These are phyloP conservation scores for Gnathochromis pfefferi DNA, from an alignment of 2,113 vertebrate species.

Conservation along the genomic window DNA sequence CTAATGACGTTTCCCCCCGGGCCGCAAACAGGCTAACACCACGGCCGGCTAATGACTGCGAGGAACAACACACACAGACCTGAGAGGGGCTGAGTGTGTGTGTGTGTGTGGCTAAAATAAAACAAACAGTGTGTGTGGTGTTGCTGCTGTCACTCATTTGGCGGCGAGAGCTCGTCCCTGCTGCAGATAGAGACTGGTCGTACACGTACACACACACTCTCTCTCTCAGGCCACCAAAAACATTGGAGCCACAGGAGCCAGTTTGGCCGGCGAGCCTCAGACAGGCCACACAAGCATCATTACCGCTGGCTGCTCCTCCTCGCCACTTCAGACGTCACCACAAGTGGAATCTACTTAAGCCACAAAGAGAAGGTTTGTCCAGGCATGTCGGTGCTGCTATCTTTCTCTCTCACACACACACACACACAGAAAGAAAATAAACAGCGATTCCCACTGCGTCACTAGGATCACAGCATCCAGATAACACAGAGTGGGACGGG, in stretches of 20 bases:
- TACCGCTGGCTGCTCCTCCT: constrained; percentile 30
- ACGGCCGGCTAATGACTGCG: constrained; percentile 63
- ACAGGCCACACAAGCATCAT: constrained; percentile 29
- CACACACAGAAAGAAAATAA: background rate
- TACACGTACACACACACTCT: background rate
- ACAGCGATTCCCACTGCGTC: background rate
- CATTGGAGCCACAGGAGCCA: constrained; percentile 5
- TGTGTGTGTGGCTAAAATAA: background rate
- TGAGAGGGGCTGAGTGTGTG: background rate
- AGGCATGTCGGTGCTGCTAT: constrained; percentile 4
- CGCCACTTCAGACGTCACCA: constrained; percentile 38
- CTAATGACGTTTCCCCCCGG: constrained; percentile 72
- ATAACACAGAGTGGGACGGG: constrained; percentile 3
- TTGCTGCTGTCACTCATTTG: constrained; percentile 33
- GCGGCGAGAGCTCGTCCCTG: background rate
- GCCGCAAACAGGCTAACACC: constrained; percentile 54
- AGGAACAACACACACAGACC: constrained; percentile 38
- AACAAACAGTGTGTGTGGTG: constrained; percentile 5
- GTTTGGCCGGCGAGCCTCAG: background rate
- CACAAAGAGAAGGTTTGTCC: constrained; percentile 35
- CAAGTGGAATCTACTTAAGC: constrained; percentile 46
- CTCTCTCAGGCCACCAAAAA: background rate
- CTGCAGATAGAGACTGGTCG: background rate
- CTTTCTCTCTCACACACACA: background rate
- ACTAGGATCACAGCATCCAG: constrained; percentile 31